Base-by-base conservation (phyloP, 1,140 invertebrate genomes). In the Drosophila ogumai region DNA sequence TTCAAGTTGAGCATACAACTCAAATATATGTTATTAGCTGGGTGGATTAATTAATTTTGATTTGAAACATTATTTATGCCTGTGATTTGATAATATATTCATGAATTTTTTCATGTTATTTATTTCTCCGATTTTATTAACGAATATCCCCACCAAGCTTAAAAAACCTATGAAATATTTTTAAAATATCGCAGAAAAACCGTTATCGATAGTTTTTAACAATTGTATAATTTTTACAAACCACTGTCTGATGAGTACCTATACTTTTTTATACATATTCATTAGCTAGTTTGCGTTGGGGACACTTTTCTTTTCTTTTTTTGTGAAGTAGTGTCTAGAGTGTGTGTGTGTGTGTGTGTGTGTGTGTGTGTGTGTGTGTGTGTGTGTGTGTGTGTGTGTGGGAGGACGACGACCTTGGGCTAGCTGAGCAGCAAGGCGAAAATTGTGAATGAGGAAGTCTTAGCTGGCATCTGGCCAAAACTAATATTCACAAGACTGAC, bases 341-440 rank as follows among this genome's bases (percentile, higher is more conserved):
- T 56, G 31, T 15, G 50, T 19, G 61, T 44, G 49, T 69, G 59
- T 81, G 65, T 31, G 61, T 46, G 49, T 69, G 59, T n/a, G n/a
- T n/a, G n/a, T n/a, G n/a, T n/a, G n/a, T n/a, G n/a, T n/a, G n/a
- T n/a, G n/a, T n/a, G n/a, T 81, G 75, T 46, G 12, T 25, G 10
- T 34, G 66, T 81, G 75, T 46, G 12, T 25, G 10, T 34, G 66
- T 64, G 50, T 40, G 56, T 66, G 64, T 71, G 67, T 81, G 79
- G 75, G 64, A 86, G 82, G 82, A 87, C 82, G 82, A 86, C 82
- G 84, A 86, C 82, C 82, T 86, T 86, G 82, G 79, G 52, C 56
- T 57, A 54, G 36, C 68, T 56, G 46, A 44, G 40, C 19, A 25
- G n/a, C 49, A 32, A 31, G 36, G 31, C 25, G 8, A 47, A 47